A percentile compares a stretch with the other conserved stretches of the same genome.
Conservation (phyloP, 2,797 vertebrate species). For the Eutrigla gurnardus region DNA sequence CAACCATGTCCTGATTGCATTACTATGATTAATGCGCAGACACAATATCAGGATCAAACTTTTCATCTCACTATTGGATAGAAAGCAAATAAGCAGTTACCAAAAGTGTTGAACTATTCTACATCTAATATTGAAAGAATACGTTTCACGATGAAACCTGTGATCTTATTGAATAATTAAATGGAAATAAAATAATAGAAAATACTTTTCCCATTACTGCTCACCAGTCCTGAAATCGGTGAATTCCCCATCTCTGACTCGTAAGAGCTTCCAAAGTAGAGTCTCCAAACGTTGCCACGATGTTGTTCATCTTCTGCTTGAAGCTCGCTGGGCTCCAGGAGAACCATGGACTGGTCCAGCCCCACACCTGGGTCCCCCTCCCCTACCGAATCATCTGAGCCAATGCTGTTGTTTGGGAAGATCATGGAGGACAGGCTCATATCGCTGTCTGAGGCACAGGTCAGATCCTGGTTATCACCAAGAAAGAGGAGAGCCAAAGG, state of each 20-base stretch:
- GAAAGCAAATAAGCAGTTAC: background rate
- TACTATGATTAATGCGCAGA: background rate
- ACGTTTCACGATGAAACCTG: background rate
- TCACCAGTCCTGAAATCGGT: constrained; percentile 88
- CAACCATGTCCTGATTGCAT: background rate
- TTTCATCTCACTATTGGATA: background rate
- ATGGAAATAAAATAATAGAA: background rate
- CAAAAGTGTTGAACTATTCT: background rate
- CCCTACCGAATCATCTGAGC: constrained; percentile 90
- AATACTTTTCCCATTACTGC: constrained; percentile 3
- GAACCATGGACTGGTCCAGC: constrained; percentile 87
- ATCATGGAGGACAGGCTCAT: constrained; percentile 96
- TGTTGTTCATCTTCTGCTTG: constrained; percentile 83
- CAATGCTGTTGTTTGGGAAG: constrained; percentile 94
- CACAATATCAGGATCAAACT: background rate
- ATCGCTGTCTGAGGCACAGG: constrained; percentile 92
- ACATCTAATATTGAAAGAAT: background rate
- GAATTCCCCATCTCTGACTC: constrained; percentile 93
- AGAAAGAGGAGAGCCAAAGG: background rate
- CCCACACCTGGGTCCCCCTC: constrained; percentile 82
- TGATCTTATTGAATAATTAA: background rate
- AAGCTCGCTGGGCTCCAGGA: constrained; percentile 86
- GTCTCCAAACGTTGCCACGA: constrained; percentile 90
- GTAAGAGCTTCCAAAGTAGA: constrained; percentile 97
- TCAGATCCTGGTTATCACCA: constrained; percentile 83